Percentiles rank a stretch among this genome's conserved stretches.
Evolutionary conservation across 2,888 invertebrate genomes (phyloP).

Genomic region (Pristionchus entomophagus): DNA sequence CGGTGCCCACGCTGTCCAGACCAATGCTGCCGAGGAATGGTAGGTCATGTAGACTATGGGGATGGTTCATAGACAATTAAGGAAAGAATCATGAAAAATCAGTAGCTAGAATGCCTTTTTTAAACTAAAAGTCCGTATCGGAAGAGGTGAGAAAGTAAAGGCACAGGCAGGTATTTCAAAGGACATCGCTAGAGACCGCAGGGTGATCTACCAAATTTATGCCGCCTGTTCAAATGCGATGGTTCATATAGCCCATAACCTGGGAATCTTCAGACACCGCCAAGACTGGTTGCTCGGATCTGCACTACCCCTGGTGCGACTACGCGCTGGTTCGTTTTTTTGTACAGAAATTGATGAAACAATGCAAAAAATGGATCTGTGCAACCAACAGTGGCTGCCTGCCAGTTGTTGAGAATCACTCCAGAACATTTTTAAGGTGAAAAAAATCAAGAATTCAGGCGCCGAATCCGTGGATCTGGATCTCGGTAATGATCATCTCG

Average conservation of each 20-base stretch:
- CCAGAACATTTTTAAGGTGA: neutral
- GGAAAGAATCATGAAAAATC: too few species aligned
- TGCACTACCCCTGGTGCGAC: slow-evolving; percentile 42
- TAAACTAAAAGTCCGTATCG: too few species aligned
- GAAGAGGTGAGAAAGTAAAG: too few species aligned
- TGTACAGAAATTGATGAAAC: neutral
- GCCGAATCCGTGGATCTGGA: slow-evolving; percentile 9
- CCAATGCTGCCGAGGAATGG: slow-evolving; percentile 29
- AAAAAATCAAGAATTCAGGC: neutral
- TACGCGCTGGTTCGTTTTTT: neutral
- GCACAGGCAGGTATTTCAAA: too few species aligned
- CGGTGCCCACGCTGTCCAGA: neutral
- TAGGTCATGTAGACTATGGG: neutral
- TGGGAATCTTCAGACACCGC: slow-evolving; percentile 15
- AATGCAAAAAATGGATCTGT: too few species aligned
- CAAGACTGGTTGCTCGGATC: slow-evolving; percentile 19
- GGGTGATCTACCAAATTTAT: too few species aligned
- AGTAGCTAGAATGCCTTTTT: too few species aligned
- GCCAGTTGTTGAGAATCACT: neutral
- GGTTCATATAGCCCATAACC: too few species aligned
- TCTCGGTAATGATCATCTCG: slow-evolving; percentile 25
- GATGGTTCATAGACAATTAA: too few species aligned
- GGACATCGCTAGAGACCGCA: too few species aligned
- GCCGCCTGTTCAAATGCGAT: too few species aligned
- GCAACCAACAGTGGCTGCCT: neutral